Evolutionary conservation across 2,797 vertebrate species (phyloP).

Genomic region (Ispidina lecontei): DNA sequence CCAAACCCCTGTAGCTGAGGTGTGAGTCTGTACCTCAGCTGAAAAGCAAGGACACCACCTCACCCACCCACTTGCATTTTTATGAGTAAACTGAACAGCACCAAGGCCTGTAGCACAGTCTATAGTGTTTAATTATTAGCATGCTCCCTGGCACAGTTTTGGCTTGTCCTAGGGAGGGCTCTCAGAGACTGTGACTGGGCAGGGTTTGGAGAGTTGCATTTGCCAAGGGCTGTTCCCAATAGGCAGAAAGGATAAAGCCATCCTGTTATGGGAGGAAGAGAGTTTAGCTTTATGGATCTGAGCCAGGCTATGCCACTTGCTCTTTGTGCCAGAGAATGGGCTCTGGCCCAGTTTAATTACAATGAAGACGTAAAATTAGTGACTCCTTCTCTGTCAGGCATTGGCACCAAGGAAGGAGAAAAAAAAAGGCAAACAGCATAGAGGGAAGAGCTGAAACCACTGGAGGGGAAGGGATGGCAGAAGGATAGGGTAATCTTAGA

Average conservation of each 20-base stretch:
- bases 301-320: slow-evolving; percentile 65
- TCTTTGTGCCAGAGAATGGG: slow-evolving; percentile 45
- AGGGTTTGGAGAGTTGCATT: slow-evolving; percentile 47
- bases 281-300: slow-evolving; percentile 58
- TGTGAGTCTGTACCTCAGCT: neutral
- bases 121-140: slow-evolving; percentile 49
- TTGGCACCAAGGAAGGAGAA: slow-evolving; percentile 5
- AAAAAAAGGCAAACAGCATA: neutral
- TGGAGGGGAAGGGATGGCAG: neutral
- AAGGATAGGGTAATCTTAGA: neutral
- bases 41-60: neutral
- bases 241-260: slow-evolving; percentile 65
- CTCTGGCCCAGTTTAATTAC: slow-evolving; percentile 67
- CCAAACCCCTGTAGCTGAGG: neutral
- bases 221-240: slow-evolving; percentile 65
- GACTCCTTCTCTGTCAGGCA: slow-evolving; percentile 34
- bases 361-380: slow-evolving; percentile 70
- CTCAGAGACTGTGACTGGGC: slow-evolving; percentile 32
- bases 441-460: slow-evolving; percentile 9
- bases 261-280: slow-evolving; percentile 59
- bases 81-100: neutral
- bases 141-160: slow-evolving; percentile 32
- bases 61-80: neutral
- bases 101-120: neutral
- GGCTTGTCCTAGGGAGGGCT: slow-evolving; percentile 36